Evolutionary conservation across 2,888 invertebrate species (phyloP).

Genomic region (Ephialtes manifestator): DNA sequence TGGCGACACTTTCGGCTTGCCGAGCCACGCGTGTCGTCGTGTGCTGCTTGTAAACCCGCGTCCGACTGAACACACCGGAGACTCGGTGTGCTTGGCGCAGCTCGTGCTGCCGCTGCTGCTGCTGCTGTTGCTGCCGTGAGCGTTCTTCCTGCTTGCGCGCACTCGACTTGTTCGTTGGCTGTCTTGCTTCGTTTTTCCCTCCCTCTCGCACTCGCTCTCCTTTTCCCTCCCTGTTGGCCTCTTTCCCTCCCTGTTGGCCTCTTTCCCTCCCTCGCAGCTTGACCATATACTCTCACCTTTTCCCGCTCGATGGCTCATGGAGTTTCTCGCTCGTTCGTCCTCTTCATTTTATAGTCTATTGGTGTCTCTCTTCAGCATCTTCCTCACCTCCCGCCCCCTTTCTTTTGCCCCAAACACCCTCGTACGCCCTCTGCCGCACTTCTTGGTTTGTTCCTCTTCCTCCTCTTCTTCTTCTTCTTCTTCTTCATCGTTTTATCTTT

Average conservation of each 20-base stretch:
- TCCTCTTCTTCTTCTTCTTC: conserved; percentile 12
- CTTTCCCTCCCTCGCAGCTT: conserved; percentile 59
- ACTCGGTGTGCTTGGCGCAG: conserved; percentile 63
- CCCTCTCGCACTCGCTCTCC: conserved; percentile 30
- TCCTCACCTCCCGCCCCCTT: conserved; percentile 12
- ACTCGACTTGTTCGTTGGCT: conserved; percentile 66
- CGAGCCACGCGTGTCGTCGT: conserved; percentile 81
- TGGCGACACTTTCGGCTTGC: conserved; percentile 74
- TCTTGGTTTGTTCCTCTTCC: conserved; percentile 17
- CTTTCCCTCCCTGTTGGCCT: conserved; percentile 57
- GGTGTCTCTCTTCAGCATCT: background rate
- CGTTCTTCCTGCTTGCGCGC: conserved; percentile 74
- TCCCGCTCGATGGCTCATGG: conserved; percentile 48
- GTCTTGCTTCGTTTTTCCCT: conserved; percentile 63
- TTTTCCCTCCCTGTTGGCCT: conserved; percentile 48
- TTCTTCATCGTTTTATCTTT: conserved; percentile 46
- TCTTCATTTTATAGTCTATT: conserved; percentile 7
- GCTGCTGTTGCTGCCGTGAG: conserved; percentile 69
- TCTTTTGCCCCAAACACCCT: conserved; percentile 11
- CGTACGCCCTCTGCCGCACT: conserved; percentile 28
- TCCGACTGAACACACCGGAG: conserved; percentile 79
- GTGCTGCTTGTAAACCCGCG: conserved; percentile 84
- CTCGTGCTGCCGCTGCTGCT: conserved; percentile 70
- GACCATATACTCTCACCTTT: conserved; percentile 60
- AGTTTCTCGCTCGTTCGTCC: conserved; percentile 53